Percentiles rank a stretch among this genome's conserved stretches.
Evolutionary conservation across 92 coral and sea anemone genomes (phyloP).

Genomic region (Epizoanthus illoricatus): DNA sequence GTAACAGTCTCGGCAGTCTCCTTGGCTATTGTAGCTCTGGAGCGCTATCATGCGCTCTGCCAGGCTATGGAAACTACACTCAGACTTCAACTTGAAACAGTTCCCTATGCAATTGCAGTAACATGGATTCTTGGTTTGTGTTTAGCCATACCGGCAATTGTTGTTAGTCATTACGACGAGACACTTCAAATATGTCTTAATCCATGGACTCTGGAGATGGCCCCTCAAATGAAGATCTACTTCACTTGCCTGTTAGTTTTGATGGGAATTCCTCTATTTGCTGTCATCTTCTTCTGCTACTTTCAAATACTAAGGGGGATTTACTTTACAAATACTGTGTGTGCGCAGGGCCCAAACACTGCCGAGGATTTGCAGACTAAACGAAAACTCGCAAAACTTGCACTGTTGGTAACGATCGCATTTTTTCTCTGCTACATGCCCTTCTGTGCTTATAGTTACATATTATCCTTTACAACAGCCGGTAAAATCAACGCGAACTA

Average conservation of each 20-base stretch:
- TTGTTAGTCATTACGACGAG: background rate
- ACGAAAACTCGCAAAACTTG: background rate
- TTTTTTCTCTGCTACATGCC: constrained; percentile 1
- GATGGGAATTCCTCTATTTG: background rate
- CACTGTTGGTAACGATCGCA: background rate
- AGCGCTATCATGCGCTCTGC: background rate
- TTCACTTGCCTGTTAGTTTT: background rate
- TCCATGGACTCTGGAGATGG: constrained; percentile 7
- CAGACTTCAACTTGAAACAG: background rate
- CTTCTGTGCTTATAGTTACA: background rate
- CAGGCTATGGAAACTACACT: background rate
- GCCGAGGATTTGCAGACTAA: background rate
- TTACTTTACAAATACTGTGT: background rate
- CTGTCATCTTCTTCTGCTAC: background rate
- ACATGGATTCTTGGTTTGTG: background rate
- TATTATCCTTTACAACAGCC: background rate
- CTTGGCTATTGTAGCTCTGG: background rate
- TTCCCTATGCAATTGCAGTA: background rate
- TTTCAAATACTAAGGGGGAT: background rate
- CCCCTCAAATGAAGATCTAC: background rate
- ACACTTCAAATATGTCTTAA: background rate
- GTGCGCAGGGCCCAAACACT: background rate
- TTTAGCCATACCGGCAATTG: background rate
- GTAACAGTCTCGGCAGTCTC: background rate
- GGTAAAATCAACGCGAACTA: background rate